Conservation (phyloP, 1,140 invertebrate genomes). For the Acyrthosiphon pisum region DNA sequence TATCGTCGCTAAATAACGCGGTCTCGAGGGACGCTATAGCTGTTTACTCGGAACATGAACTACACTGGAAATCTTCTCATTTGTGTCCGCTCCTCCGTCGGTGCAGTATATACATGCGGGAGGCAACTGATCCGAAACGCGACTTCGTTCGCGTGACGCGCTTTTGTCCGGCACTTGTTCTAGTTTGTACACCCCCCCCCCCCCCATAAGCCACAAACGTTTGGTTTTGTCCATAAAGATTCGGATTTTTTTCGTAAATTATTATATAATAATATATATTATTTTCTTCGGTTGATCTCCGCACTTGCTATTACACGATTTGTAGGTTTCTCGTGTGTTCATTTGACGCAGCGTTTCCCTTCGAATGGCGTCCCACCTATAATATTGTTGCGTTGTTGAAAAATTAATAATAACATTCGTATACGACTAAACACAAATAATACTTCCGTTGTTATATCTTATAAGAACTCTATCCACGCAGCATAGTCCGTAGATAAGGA, state of each 20-base stretch:
- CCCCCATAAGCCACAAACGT: background rate
- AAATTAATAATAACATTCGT: background rate
- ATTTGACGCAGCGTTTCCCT: background rate
- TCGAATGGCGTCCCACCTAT: background rate
- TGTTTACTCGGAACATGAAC: background rate
- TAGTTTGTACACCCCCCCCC: background rate
- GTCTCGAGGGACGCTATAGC: background rate
- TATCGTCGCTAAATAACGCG: slow-evolving; percentile 11
- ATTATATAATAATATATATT: background rate
- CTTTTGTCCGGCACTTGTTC: background rate
- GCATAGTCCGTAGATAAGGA: background rate
- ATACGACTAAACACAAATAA: background rate
- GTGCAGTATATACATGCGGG: background rate
- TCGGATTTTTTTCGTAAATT: background rate
- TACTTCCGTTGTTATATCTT: background rate
- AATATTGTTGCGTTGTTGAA: background rate
- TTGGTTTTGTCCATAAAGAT: background rate
- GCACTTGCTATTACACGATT: background rate
- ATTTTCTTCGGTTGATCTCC: background rate
- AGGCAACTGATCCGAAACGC: background rate
- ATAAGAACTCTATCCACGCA: too few species aligned
- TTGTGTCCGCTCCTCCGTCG: background rate
- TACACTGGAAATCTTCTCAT: background rate
- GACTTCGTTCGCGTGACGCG: background rate
- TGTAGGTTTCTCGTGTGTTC: background rate